Percentiles rank a stretch among this genome's conserved stretches.
Conservation (phyloP, 2,797 vertebrate genomes). For the Falco concolor region DNA sequence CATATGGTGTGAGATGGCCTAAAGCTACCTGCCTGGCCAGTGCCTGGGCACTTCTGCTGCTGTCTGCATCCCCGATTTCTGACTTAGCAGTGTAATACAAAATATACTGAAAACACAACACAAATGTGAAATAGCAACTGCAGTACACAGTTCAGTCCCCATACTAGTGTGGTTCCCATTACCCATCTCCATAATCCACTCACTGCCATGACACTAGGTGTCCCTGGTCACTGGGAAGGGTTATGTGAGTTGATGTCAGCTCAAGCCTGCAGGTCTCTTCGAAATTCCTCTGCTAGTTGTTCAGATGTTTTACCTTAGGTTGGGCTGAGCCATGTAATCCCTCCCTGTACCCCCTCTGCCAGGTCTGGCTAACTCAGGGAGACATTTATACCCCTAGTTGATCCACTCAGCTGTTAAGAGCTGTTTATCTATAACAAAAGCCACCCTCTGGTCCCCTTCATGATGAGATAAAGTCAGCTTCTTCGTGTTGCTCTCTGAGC, state of each 20-base stretch:
- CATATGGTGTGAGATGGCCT: fast-evolving
- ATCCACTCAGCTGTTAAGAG: background rate
- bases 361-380: background rate
- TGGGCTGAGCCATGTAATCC: background rate
- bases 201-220: fast-evolving
- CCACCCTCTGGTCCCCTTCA: too few species aligned
- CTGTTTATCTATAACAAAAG: background rate
- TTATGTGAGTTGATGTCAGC: background rate
- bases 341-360: background rate
- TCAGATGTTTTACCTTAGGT: background rate
- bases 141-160: background rate
- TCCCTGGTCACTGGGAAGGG: fast-evolving
- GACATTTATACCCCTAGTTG: background rate
- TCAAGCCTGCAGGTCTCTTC: background rate
- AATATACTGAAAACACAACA: background rate
- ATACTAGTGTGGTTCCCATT: background rate
- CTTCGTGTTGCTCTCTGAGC: background rate
- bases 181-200: background rate
- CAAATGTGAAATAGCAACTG: background rate
- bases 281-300: background rate
- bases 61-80: background rate
- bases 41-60: background rate
- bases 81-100: background rate
- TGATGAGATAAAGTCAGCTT: background rate
- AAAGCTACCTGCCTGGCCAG: background rate